Base-by-base conservation (phyloP, 2,888 invertebrate genomes). In the Doris montereyensis region DNA sequence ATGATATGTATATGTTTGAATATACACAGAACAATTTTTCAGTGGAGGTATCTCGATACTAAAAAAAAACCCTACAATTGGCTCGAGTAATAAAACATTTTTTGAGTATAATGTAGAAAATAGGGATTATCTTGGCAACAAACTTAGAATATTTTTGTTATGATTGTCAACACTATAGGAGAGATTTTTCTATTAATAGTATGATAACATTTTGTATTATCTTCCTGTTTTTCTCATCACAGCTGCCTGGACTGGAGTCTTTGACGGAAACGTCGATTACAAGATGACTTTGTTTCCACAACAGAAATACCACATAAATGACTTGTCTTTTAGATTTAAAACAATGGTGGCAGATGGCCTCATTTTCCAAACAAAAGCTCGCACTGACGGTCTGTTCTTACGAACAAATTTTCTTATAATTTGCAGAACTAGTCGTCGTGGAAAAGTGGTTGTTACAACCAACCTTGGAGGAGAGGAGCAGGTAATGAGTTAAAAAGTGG, bases 251-350 rank as follows among this genome's bases (percentile, higher is more conserved):
- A 85, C 88, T 70, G 89, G 85, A n/a, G 82, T 85, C 10, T 88
- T 90, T 80, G 85, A 89, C 80, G 90, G 90, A 3, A 57, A 72
- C 24, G 60, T 71, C n/a, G 28, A 28, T 26, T 80, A 70, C 24
- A 32, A 68, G 17, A 8, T 81, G 34, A 71, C 77, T 28, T 78
- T 80, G n/a, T 32, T 24, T 21, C 65, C 73, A 3, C 82, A 76
- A 2, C 21, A 85, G n/a, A 70, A 78, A 8, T 86, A 87, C 4
- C 90, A 91, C 83, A 86, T 87, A 4, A 88, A 91, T 78, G 90
- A 91, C 81, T 85, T 91, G 26, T 89, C 89, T 0, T 81, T 91
- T 57, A 85, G 90, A 32, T 91, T 91, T 85, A 86, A 87, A 76
- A 90, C 90, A 0, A 84, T 84, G 1, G 83, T 86, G 5, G 81